Base-by-base conservation (phyloP, 1,140 invertebrate species). In the Sinonovacula constricta region DNA sequence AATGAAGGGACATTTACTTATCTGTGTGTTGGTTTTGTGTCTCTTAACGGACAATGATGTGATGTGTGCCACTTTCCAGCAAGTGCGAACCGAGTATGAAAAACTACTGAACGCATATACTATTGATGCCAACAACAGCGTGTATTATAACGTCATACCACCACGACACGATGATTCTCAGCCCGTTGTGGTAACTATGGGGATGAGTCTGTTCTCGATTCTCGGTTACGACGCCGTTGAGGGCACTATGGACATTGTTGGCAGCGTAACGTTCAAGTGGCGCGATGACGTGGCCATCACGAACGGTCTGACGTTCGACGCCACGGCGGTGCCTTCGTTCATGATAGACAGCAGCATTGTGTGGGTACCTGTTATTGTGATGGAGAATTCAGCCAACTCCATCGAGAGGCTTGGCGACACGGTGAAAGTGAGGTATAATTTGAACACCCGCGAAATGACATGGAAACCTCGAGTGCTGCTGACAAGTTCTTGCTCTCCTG, bases 301-400 rank as follows among this genome's bases (percentile, higher is more conserved):
- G 15, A 7, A 26, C 15, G 26, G 24, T 62, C 26, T 53, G 0
- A 49, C 39, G 0, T 62, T 63, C 53, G 26, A 51, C 22, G n/a
- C 14, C 12, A 18, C 54, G 2, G n/a, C 45, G 2, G 56, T 53
- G 15, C 26, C 18, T 49, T 31, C 31, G 24, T 24, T 67, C 2
- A 10, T 65, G 14, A 56, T 68, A 12, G 34, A 57, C 14, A 59
- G 62, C 15, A 15, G 24, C 3, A 68, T 24, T 18, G 10, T 78
- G 14, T 78, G 75, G 75, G 69, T 66, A 14, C 75, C 75, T 0
- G 75, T 60, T 33, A 53, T 78, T 45, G 66, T 78, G 4, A 26
- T 78, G 12, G 34, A 69, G 5, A 78, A 78, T 54, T 51, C 65
- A 7, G 65, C 56, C 15, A 54, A 78, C 65, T 69, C 56, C 4